Base-by-base conservation (phyloP, 2,113 vertebrate species). In the Bagarius yarrelli region DNA sequence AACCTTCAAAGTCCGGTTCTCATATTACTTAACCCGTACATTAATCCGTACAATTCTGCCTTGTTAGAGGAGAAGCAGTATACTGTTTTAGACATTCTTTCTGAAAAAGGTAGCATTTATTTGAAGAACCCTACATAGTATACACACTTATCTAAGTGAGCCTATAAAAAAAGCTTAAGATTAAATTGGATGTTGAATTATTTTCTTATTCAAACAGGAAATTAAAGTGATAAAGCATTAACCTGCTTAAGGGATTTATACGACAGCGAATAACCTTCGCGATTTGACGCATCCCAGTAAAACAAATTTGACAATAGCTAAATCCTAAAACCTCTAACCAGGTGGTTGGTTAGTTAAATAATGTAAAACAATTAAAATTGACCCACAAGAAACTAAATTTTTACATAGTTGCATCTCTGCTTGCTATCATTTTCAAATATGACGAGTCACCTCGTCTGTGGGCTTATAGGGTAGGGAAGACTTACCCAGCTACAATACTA, bases 1-100 rank as follows among this genome's bases (percentile, higher is more conserved):
- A 78, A 59, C 67, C 70, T 81, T 79, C 76, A 63, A 76, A 76
- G 53, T 50, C 56, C 55, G 27, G 76, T 70, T 11, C 85, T 81
- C 84, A 80, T 79, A 78, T 76, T 83, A 76, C 81, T 77, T 79
- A 40, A 78, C 56, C 71, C 59, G 34, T 21, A 75, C 73, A 76
- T 85, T 59, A 83, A 78, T 53, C 71, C 61, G 66, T 76, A 74
- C 78, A 79, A 66, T 63, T 57, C 77, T 60, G 66, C 64, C 84
- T 81, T 71, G 57, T 80, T 85, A 78, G 53, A 60, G 72, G 59
- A 72, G 76, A 52, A 57, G 78, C 57, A 74, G n/a, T 44, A 63
- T 52, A 8, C 36, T 4, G 8, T 40, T 50, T 77, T 69, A 47
- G 76, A 78, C 52, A 84, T 77, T 74, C 69, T 36, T 44, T 47